phyloP scores from a whole-genome alignment of 2,113 vertebrate species.

The Corythaixoides concolor region DNA sequence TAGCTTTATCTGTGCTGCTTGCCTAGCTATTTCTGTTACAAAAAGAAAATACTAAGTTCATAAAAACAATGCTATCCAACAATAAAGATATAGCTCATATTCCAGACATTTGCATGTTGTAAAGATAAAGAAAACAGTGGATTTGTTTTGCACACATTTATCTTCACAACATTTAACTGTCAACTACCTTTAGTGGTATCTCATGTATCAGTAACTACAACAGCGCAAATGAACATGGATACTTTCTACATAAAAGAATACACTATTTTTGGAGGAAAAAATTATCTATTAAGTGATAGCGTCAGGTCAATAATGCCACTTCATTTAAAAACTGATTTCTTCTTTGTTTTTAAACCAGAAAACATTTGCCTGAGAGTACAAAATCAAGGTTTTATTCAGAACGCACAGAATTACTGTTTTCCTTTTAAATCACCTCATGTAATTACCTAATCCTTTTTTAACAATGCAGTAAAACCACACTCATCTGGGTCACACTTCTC shows the following conservation, averaged over 20 bases:
- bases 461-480: background rate
- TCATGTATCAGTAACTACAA: background rate
- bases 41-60: background rate
- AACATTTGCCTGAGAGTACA: background rate
- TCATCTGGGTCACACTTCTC: background rate
- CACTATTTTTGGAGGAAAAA: background rate
- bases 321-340: background rate
- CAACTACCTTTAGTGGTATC: background rate
- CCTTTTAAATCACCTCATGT: background rate
- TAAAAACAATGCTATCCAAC: background rate
- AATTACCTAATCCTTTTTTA: background rate
- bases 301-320: background rate
- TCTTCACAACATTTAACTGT: background rate
- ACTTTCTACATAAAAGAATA: background rate
- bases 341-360: background rate
- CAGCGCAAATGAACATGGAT: background rate
- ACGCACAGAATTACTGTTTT: background rate
- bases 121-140: background rate
- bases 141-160: background rate
- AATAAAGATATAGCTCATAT: background rate
- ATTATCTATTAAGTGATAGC: background rate
- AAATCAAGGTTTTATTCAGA: background rate
- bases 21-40: conserved; percentile 91
- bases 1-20: conserved; percentile 94
- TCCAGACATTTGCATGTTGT: background rate